phyloP scores from a whole-genome alignment of 1,140 invertebrate species.

The Nixonia krombeini region DNA sequence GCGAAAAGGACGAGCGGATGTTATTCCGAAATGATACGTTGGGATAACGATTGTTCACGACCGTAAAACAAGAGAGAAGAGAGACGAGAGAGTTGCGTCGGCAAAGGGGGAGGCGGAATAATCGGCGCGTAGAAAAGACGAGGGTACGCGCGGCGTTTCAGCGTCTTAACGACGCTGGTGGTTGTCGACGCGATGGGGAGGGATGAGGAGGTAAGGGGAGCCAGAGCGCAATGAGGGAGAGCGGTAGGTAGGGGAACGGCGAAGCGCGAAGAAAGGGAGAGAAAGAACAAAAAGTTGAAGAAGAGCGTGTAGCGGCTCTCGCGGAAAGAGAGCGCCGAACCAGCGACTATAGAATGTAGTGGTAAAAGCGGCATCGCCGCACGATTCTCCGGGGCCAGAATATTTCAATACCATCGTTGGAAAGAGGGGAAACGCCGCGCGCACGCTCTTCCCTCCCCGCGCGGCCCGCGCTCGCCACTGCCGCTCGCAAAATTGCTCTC shows the following conservation, averaged over 20 bases:
- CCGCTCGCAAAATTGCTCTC: slow-evolving; percentile 14
- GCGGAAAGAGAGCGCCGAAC: slow-evolving; percentile 24
- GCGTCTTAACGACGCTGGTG: slow-evolving; percentile 36
- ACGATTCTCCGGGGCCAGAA: slow-evolving; percentile 63
- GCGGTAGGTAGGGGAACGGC: background rate
- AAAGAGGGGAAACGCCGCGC: slow-evolving; percentile 34
- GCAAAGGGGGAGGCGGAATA: slow-evolving; percentile 30
- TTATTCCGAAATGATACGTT: too few species aligned
- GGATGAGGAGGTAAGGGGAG: slow-evolving; percentile 9
- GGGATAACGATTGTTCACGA: too few species aligned
- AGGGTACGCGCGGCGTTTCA: slow-evolving; percentile 17
- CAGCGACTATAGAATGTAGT: slow-evolving; percentile 41
- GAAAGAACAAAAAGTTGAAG: slow-evolving; percentile 18
- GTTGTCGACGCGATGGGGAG: slow-evolving; percentile 12
- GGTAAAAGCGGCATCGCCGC: slow-evolving; percentile 73
- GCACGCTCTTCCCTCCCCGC: slow-evolving; percentile 32
- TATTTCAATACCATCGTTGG: slow-evolving; percentile 63
- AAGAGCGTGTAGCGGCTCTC: slow-evolving; percentile 16
- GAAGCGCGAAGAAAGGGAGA: slow-evolving; percentile 15
- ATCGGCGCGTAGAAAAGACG: slow-evolving; percentile 27
- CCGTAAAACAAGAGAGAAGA: slow-evolving; percentile 6
- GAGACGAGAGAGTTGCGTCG: slow-evolving; percentile 15
- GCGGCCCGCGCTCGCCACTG: slow-evolving; percentile 47
- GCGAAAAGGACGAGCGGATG: slow-evolving; percentile 18
- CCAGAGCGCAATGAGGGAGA: slow-evolving; percentile 1